Percentiles rank a stretch among this genome's conserved stretches.
Evolutionary conservation across 2,113 vertebrate genomes (phyloP).

Genomic region (Meleagris gallopavo): DNA sequence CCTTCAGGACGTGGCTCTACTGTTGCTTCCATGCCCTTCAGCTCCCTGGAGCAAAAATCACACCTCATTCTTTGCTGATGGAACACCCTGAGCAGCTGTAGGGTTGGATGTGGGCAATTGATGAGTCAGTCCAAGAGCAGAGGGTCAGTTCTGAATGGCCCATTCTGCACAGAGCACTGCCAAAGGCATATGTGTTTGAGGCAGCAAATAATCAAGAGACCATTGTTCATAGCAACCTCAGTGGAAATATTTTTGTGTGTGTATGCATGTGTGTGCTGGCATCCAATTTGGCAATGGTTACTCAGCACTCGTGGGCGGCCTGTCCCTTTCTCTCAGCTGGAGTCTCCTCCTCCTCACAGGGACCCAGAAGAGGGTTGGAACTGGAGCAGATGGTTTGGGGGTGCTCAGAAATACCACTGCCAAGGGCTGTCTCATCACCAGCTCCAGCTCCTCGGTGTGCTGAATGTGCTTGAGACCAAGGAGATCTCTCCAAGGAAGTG

Average conservation of each 20-base stretch:
- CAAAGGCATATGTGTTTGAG: constrained; percentile 4
- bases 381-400: constrained; percentile 68
- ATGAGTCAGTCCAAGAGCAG: accelerated
- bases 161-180: background rate
- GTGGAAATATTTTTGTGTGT: constrained; percentile 58
- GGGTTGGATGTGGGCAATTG: background rate
- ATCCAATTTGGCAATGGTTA: constrained; percentile 70
- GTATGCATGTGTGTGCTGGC: constrained; percentile 38
- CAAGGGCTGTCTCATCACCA: constrained; percentile 63
- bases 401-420: constrained; percentile 28
- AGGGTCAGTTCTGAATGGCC: background rate
- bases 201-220: constrained; percentile 16
- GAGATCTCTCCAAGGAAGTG: background rate
- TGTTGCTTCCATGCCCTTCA: background rate
- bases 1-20: accelerated
- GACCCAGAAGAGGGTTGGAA: constrained; percentile 32
- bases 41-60: background rate
- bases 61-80: accelerated
- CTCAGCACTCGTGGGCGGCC: constrained; percentile 70
- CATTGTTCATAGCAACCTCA: constrained; percentile 52
- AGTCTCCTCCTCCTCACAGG: constrained; percentile 63
- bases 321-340: constrained; percentile 67
- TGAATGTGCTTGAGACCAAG: background rate
- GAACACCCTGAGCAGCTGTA: background rate
- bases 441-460: background rate